Conservation (phyloP, 2,888 invertebrate genomes). For the Tachina fera region DNA sequence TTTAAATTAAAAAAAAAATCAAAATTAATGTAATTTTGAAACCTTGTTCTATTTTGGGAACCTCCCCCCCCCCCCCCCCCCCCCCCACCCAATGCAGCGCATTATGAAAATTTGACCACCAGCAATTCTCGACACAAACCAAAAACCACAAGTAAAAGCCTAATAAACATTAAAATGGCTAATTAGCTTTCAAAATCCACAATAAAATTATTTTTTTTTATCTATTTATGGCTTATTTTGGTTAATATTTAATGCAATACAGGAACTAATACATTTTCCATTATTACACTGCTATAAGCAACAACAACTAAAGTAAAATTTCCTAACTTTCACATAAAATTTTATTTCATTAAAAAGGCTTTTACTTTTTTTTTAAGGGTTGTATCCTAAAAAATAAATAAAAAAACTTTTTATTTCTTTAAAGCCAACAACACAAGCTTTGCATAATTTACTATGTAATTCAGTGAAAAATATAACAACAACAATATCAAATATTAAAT, state of each 20-base stretch:
- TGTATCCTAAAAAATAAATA: background rate
- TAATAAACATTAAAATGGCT: conserved; percentile 57
- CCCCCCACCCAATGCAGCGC: background rate
- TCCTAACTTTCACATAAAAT: conserved; percentile 37
- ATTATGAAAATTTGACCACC: background rate
- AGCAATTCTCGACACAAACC: background rate
- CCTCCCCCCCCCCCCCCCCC: too few relatives aligned
- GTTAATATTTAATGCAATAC: conserved; percentile 1
- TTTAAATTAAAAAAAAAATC: too few relatives aligned
- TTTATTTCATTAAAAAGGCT: conserved; percentile 1
- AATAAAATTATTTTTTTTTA: conserved; percentile 36
- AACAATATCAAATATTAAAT: conserved; percentile 24
- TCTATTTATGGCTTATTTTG: background rate
- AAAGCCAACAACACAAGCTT: conserved; percentile 19
- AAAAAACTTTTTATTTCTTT: background rate
- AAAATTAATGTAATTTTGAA: too few relatives aligned
- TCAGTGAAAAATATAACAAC: conserved; percentile 28
- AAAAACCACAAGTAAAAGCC: conserved; percentile 42
- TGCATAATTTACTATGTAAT: conserved; percentile 66
- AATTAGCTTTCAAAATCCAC: conserved; percentile 64
- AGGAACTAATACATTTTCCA: background rate
- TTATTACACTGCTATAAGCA: background rate
- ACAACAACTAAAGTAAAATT: background rate
- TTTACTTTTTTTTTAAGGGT: too few relatives aligned
- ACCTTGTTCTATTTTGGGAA: too few relatives aligned